A percentile compares a stretch with the other conserved stretches of the same genome.
phyloP scores from a whole-genome alignment of 2,888 invertebrate genomes.

The Idaea aversata region DNA sequence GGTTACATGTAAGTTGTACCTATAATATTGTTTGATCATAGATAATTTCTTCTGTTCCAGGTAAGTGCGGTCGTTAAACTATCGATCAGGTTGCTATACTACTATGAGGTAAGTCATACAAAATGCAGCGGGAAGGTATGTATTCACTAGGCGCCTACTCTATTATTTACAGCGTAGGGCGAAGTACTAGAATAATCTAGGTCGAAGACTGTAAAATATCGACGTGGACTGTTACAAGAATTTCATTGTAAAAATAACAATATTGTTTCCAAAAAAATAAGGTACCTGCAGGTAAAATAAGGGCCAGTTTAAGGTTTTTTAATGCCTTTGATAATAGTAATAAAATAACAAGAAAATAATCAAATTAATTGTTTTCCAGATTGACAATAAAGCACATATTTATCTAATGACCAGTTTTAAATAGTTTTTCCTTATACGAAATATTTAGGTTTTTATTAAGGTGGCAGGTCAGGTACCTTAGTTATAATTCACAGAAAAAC shows the following conservation, averaged over 20 bases:
- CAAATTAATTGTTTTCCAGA: too few species aligned
- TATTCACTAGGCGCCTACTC: background rate
- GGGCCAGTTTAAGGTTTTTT: too few species aligned
- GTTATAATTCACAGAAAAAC: background rate
- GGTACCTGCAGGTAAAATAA: too few species aligned
- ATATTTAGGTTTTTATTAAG: too few species aligned
- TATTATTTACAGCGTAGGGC: background rate
- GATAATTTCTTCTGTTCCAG: slow-evolving; percentile 49
- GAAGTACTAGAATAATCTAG: background rate
- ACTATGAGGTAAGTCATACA: slow-evolving; percentile 17
- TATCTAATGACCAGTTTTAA: too few species aligned
- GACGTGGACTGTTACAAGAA: background rate
- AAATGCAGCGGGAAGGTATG: background rate
- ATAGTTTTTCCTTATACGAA: too few species aligned
- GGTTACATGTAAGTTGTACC: slow-evolving; percentile 4
- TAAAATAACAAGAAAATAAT: too few species aligned
- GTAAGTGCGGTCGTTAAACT: slow-evolving; percentile 41
- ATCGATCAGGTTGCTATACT: slow-evolving; percentile 14
- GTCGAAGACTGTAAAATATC: background rate
- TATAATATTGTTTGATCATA: slow-evolving; percentile 18
- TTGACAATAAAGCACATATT: too few species aligned
- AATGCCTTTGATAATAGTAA: too few species aligned
- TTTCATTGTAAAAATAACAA: background rate
- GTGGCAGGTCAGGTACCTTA: too few species aligned
- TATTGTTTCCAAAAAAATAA: too few species aligned